A percentile compares a stretch with the other conserved stretches of the same genome.
Conservation (phyloP, 2,797 vertebrate species). For the Clangula hyemalis region DNA sequence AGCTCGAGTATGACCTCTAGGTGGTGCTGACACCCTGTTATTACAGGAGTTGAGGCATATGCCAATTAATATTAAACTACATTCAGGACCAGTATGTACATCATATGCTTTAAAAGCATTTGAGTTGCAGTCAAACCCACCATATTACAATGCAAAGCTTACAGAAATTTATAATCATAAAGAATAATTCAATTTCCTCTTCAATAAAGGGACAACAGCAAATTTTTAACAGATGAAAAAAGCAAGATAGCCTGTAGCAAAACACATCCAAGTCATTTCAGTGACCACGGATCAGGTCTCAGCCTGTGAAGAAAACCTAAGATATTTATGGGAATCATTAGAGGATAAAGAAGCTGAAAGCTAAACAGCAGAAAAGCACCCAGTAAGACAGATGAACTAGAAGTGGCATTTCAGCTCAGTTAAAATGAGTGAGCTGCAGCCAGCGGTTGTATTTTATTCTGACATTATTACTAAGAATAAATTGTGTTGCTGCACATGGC, state of each 20-base stretch:
- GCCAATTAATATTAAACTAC: background rate
- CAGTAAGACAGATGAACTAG: fast-evolving
- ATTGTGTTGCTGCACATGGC: background rate
- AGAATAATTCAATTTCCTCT: background rate
- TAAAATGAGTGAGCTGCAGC: background rate
- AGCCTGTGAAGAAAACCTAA: background rate
- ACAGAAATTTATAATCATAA: no score
- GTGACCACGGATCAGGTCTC: background rate
- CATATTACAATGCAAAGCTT: no score
- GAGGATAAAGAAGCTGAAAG: background rate
- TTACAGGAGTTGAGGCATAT: background rate
- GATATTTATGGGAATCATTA: background rate
- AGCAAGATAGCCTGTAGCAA: fast-evolving
- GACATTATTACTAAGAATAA: background rate
- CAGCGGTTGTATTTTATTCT: background rate
- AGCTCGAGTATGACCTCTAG: conserved; percentile 1
- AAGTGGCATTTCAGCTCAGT: background rate
- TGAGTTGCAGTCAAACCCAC: background rate
- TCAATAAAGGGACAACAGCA: background rate
- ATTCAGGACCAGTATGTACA: background rate
- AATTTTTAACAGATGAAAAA: fast-evolving
- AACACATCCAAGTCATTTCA: background rate
- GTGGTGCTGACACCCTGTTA: conserved; percentile 30
- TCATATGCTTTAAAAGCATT: fast-evolving
- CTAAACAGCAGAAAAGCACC: background rate